Percentiles rank a stretch among this genome's conserved stretches.
phyloP scores from a whole-genome alignment of 2,888 invertebrate species.

The Cenopis cana region DNA sequence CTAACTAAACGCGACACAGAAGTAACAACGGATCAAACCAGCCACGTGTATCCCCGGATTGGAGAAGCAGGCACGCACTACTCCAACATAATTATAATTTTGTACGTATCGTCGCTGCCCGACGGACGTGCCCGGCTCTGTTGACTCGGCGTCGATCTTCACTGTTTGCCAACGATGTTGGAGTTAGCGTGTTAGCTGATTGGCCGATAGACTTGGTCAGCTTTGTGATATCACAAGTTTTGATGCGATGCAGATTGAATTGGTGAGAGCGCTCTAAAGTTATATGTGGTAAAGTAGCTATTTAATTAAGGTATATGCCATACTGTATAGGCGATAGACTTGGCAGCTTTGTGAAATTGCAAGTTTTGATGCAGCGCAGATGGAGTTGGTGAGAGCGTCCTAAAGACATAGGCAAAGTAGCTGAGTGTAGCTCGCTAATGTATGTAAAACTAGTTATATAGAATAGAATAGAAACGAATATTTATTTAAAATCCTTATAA shows the following conservation, averaged over 20 bases:
- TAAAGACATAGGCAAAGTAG: too few relatives aligned
- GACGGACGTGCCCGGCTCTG: conserved; percentile 30
- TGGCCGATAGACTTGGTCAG: conserved; percentile 55
- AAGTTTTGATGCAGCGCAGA: too few relatives aligned
- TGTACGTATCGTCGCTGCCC: conserved; percentile 18
- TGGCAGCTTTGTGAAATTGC: too few relatives aligned
- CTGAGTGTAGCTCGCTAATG: too few relatives aligned
- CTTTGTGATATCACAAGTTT: conserved; percentile 40
- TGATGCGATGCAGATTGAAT: conserved; percentile 18
- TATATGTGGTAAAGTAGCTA: neutral
- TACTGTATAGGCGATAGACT: too few relatives aligned
- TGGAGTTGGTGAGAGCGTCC: too few relatives aligned
- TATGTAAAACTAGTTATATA: too few relatives aligned
- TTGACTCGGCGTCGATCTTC: conserved; percentile 60
- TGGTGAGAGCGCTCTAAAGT: neutral
- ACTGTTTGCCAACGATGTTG: conserved; percentile 73
- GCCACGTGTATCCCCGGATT: conserved; percentile 19
- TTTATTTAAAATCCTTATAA: too few relatives aligned
- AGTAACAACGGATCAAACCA: conserved; percentile 2
- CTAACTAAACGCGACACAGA: neutral
- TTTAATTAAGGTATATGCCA: neutral
- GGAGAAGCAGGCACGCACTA: conserved; percentile 32
- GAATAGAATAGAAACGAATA: too few relatives aligned
- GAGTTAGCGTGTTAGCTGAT: conserved; percentile 65
- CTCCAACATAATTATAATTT: conserved; percentile 27